These are phyloP conservation scores for Oreochromis grahami DNA, from an alignment of 2,797 vertebrate genomes.

Conservation along the genomic window DNA sequence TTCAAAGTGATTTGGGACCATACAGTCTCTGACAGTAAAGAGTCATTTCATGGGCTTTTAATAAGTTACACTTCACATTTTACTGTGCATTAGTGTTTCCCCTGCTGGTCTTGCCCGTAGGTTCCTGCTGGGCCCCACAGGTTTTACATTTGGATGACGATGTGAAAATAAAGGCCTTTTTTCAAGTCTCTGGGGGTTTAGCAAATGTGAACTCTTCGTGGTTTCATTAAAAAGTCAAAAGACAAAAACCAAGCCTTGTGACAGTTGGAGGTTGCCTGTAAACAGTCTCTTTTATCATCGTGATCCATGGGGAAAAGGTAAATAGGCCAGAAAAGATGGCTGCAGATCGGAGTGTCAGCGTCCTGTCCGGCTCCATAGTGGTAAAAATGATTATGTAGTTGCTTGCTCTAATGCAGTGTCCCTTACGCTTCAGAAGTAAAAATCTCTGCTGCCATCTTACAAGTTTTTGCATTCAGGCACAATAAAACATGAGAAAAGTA, in stretches of 20 bases:
- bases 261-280: background rate
- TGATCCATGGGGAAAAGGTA: background rate
- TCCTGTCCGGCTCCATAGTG: background rate
- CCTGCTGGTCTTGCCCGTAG: background rate
- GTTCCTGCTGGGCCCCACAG: background rate
- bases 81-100: background rate
- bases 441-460: too few species aligned
- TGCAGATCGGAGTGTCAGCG: background rate
- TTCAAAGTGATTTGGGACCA: background rate
- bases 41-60: background rate
- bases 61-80: background rate
- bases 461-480: fast-evolving
- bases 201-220: background rate
- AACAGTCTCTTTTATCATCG: background rate
- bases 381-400: background rate
- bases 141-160: background rate
- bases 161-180: background rate
- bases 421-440: background rate
- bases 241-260: background rate
- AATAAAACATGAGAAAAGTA: background rate
- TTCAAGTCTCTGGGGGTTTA: background rate
- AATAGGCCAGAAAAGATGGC: background rate
- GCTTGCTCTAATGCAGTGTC: background rate
- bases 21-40: background rate
- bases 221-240: background rate